phyloP scores from a whole-genome alignment of 2,113 vertebrate species.

The Pedionomus torquatus region DNA sequence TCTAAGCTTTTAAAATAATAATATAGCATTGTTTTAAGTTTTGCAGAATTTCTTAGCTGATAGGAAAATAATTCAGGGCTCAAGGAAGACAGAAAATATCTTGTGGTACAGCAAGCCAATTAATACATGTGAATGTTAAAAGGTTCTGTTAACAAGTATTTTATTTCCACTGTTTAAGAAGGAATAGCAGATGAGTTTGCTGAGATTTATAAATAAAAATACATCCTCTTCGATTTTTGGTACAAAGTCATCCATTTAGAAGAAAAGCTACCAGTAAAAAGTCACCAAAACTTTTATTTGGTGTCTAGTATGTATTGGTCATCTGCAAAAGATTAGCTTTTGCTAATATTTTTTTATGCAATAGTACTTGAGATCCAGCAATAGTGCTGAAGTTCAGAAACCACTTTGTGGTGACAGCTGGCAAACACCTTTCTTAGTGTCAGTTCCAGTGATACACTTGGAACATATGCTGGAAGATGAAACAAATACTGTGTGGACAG shows the following conservation, averaged over 20 bases:
- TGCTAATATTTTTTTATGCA: neutral
- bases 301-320: neutral
- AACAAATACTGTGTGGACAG: constrained; percentile 2
- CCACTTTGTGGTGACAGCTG: neutral
- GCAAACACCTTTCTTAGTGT: neutral
- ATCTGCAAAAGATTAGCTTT: neutral
- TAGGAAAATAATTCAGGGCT: neutral
- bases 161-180: neutral
- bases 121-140: neutral
- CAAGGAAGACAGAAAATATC: neutral
- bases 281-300: neutral
- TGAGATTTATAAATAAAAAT: neutral
- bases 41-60: neutral
- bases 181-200: neutral
- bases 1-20: neutral
- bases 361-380: neutral
- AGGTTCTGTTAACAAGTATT: neutral
- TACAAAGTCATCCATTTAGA: neutral
- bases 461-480: neutral
- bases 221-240: neutral
- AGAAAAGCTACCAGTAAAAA: neutral
- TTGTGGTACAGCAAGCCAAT: neutral
- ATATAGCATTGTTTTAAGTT: neutral
- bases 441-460: neutral
- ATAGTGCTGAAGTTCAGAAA: neutral